Base-by-base conservation (phyloP, 2,113 vertebrate species). In the Rhinolophus sinicus region DNA sequence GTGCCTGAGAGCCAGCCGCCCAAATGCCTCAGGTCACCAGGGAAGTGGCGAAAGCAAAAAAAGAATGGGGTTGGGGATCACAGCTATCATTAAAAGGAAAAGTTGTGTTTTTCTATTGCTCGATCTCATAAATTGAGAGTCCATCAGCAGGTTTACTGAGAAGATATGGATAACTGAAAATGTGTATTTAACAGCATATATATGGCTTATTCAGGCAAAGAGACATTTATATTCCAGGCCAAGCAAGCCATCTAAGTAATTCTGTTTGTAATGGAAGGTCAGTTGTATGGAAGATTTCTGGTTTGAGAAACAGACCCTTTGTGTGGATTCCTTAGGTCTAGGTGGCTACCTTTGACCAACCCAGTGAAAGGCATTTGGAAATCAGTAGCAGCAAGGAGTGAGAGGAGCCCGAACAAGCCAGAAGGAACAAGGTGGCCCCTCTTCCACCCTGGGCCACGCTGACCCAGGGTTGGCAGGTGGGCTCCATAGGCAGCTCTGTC, bases 151-250 rank as follows among this genome's bases (percentile, higher is more conserved):
- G 77, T 76, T 85, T 18, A 0, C 60, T 3, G 44, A 94, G 94
- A 92, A 22, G 40, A 47, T n/a, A 22, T 4, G 33, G 30, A 62
- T 28, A 2, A 67, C 38, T 64, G 52, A 47, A 58, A 26, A 62
- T 67, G 33, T 52, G 47, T 50, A 50, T 50, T n/a, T 84, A 73
- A 92, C 92, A 96, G 35, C 87, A 0, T 56, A 85, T 12, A 4
- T 93, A 97, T 97, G 97, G 98, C 98, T 98, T 86, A 94, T 96
- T 93, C 56, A 90, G 96, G 98, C 97, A 96, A 95, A 85, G 22
- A 76, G 15, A 6, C 44, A 1, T 50, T 70, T 78, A 78, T 94
- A 95, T 94, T 96, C 90, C 73, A 83, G 95, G 92, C 96, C 95
- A 35, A 95, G 87, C 38, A 92, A 81, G 94, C 38, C 84, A 85